Percentiles rank a stretch among this genome's conserved stretches.
Conservation (phyloP, 2,797 vertebrate species). For the Gobionotothen gibberifrons region DNA sequence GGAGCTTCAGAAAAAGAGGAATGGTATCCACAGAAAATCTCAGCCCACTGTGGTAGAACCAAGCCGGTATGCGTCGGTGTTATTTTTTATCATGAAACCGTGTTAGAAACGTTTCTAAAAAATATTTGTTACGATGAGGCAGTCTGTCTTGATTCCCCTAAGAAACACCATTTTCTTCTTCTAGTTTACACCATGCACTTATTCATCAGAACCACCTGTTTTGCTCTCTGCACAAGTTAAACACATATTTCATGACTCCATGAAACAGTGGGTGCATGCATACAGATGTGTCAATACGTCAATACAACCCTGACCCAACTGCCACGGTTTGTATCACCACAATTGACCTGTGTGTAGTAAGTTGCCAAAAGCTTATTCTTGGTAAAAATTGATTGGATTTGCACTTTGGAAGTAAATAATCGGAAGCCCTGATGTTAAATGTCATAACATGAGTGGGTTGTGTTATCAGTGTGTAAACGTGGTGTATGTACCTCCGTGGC, state of each 20-base stretch:
- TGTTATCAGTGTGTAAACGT: background rate
- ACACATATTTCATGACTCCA: background rate
- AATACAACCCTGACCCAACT: conserved; percentile 1
- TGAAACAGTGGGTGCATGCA: background rate
- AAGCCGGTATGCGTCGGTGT: background rate
- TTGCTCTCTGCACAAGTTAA: conserved; percentile 1
- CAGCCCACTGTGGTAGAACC: conserved; percentile 4
- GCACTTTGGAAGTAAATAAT: conserved; percentile 66
- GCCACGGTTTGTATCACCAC: background rate
- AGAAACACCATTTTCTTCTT: background rate
- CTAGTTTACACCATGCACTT: background rate
- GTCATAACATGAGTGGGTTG: conserved; percentile 8
- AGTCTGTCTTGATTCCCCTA: background rate
- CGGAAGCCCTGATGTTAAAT: conserved; percentile 11
- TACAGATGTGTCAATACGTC: background rate
- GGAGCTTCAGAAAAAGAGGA: background rate
- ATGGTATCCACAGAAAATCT: background rate
- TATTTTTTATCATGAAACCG: background rate
- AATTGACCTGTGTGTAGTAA: background rate
- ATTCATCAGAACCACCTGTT: background rate
- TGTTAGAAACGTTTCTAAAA: background rate
- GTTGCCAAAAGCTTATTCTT: conserved; percentile 9
- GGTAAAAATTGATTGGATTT: conserved; percentile 52
- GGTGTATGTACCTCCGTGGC: conserved; percentile 88
- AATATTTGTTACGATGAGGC: background rate